A percentile compares a stretch with the other conserved stretches of the same genome.
These are phyloP conservation scores for Myotis lucifugus DNA, from an alignment of 2,113 vertebrate species.

Conservation along the genomic window DNA sequence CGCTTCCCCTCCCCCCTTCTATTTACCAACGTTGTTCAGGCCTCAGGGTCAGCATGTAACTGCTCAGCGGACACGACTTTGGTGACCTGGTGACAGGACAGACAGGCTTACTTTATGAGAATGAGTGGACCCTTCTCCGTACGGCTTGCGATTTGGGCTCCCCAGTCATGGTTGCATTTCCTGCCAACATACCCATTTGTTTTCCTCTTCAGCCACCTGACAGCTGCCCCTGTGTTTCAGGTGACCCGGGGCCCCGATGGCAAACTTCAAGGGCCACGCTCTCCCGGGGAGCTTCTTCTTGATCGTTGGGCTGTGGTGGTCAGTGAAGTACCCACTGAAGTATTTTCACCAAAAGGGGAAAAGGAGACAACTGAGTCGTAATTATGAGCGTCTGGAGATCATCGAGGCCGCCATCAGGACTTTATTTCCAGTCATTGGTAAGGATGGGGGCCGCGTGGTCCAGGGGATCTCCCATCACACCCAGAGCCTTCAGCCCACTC, in stretches of 20 bases:
- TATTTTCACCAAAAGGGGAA: conserved; percentile 84
- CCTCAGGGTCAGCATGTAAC: no score
- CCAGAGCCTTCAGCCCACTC: background rate
- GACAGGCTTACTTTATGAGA: background rate
- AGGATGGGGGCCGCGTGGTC: conserved; percentile 65
- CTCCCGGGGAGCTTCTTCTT: conserved; percentile 96
- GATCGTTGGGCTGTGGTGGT: conserved; percentile 93
- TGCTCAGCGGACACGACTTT: background rate
- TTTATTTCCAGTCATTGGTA: conserved; percentile 90
- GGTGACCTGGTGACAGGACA: background rate
- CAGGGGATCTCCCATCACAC: background rate
- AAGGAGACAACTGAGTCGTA: conserved; percentile 45
- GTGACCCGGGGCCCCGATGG: conserved; percentile 85
- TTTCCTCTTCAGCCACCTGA: conserved; percentile 8
- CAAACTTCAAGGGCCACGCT: conserved; percentile 96
- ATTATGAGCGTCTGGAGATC: conserved; percentile 86
- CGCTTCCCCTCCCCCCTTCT: background rate
- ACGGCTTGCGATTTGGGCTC: background rate
- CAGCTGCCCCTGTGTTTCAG: background rate
- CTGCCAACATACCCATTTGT: background rate
- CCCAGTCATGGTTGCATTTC: background rate
- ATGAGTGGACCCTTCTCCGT: background rate
- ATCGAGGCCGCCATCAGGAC: conserved; percentile 88
- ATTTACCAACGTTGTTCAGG: background rate
- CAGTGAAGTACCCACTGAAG: conserved; percentile 88